Evolutionary conservation across 2,113 vertebrate species (phyloP).

Genomic region (Charina bottae): DNA sequence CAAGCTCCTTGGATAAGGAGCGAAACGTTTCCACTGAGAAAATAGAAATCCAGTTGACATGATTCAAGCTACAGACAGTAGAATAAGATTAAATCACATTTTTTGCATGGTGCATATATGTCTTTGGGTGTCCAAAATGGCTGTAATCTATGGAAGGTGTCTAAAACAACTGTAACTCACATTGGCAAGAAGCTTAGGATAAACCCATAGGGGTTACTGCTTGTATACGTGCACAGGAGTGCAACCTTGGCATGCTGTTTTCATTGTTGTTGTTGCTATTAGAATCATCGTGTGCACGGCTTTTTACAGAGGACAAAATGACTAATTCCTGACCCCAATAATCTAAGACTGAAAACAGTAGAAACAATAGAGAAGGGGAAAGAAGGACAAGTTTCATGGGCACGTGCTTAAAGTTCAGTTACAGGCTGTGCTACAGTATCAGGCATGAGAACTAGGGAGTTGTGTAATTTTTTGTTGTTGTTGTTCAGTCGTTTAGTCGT

Average conservation of each 20-base stretch:
- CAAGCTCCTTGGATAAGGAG: no score
- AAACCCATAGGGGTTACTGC: neutral
- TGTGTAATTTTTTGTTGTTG: no score
- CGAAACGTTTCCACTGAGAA: no score
- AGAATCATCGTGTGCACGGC: neutral
- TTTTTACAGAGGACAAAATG: neutral
- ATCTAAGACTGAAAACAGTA: neutral
- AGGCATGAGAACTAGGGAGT: neutral
- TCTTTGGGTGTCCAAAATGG: neutral
- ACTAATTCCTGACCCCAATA: neutral
- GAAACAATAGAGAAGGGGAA: neutral
- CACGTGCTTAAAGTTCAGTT: neutral
- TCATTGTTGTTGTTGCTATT: neutral
- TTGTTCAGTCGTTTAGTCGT: no score
- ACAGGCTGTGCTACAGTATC: neutral
- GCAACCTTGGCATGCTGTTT: neutral
- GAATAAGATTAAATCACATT: slow-evolving; percentile 9
- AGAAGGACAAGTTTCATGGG: neutral
- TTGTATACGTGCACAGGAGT: neutral
- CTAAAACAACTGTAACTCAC: neutral
- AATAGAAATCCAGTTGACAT: no score
- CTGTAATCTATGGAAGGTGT: neutral
- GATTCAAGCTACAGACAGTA: no score
- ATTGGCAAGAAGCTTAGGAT: no score
- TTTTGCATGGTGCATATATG: neutral